Evolutionary conservation across 2,888 invertebrate genomes (phyloP).

Genomic region (Sminthurinus aureus): DNA sequence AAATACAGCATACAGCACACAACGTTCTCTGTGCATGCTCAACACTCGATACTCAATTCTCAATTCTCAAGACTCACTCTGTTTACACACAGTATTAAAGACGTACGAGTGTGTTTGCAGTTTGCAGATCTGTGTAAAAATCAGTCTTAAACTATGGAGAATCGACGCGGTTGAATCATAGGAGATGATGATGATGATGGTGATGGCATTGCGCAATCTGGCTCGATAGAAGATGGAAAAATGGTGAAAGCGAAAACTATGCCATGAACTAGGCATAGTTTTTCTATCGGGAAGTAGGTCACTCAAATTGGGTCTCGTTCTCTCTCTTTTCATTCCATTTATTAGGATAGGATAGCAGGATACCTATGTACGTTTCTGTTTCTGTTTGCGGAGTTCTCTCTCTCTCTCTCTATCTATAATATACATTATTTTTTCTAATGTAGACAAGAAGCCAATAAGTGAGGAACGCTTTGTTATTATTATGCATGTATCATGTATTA

Average conservation of each 20-base stretch:
- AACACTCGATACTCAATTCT: no score
- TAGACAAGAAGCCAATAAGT: background rate
- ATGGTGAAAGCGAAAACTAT: constrained; percentile 53
- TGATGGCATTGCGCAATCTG: constrained; percentile 37
- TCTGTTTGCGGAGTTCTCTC: background rate
- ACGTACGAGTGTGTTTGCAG: background rate
- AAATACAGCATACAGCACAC: background rate
- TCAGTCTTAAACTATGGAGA: background rate
- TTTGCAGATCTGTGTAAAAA: background rate
- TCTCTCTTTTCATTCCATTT: constrained; percentile 6
- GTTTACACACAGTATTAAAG: background rate
- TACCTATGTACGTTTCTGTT: constrained; percentile 15
- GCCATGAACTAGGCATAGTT: constrained; percentile 42
- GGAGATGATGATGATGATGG: background rate
- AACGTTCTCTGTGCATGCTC: background rate
- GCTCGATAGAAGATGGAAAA: constrained; percentile 24
- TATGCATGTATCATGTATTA: background rate
- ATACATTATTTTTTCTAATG: background rate
- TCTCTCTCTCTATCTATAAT: background rate
- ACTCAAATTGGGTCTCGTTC: constrained; percentile 53
- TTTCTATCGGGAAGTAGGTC: constrained; percentile 61
- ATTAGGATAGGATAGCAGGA: constrained; percentile 10
- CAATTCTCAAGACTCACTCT: background rate
- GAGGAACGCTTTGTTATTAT: background rate
- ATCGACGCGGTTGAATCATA: constrained; percentile 26